Evolutionary conservation across 2,888 invertebrate species (phyloP).

Genomic region (Drosophila mulleri): DNA sequence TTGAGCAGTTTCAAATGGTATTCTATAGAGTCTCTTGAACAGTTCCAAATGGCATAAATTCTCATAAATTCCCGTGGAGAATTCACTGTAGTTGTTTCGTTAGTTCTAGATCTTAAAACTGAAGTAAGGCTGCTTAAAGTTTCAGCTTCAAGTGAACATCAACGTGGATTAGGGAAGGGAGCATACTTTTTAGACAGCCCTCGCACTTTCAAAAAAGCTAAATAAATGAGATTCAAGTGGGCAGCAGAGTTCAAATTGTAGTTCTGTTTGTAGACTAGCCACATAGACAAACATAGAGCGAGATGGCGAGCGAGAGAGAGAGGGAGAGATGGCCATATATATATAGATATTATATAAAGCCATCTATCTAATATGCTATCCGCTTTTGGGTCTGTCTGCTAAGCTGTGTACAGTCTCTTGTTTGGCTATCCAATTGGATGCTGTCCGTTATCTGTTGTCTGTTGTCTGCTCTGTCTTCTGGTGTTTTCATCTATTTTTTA

Average conservation of each 20-base stretch:
- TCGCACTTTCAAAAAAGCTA: conserved; percentile 52
- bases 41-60: background rate
- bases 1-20: no score
- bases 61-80: background rate
- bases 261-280: conserved; percentile 32
- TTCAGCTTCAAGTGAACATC: background rate
- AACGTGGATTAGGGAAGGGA: background rate
- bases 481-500: conserved; percentile 73
- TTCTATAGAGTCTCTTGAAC: no score
- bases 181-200: background rate
- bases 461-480: conserved; percentile 22
- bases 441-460: conserved; percentile 13
- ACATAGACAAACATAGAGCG: background rate
- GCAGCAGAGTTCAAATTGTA: conserved; percentile 26
- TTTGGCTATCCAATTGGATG: conserved; percentile 65
- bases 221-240: conserved; percentile 45
- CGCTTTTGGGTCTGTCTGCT: conserved; percentile 41
- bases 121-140: background rate
- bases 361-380: conserved; percentile 55
- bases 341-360: conserved; percentile 12
- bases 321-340: background rate
- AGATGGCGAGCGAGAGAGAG: background rate
- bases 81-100: background rate
- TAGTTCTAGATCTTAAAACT: background rate
- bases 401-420: conserved; percentile 70